phyloP scores from a whole-genome alignment of 2,113 vertebrate species.

The Carollia perspicillata region DNA sequence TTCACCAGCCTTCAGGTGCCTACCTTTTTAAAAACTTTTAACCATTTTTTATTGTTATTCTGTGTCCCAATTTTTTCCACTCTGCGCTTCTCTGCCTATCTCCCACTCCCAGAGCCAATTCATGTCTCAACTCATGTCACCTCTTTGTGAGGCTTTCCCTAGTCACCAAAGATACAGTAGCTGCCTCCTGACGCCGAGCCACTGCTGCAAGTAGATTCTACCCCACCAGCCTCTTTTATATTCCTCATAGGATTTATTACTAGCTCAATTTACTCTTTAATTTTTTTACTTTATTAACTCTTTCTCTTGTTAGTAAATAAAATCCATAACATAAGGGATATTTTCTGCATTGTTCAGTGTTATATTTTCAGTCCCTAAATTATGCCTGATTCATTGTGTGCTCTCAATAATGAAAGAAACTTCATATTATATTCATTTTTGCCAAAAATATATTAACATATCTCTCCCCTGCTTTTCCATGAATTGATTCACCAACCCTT shows the following conservation, averaged over 20 bases:
- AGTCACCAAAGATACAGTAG: background rate
- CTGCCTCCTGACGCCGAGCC: background rate
- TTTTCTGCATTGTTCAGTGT: background rate
- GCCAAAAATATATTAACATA: background rate
- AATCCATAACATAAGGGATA: background rate
- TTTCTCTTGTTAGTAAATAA: conserved; percentile 1
- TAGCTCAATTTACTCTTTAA: background rate
- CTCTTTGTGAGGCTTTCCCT: background rate
- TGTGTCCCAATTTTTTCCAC: too few species aligned
- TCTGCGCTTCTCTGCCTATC: too few species aligned
- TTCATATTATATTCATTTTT: conserved; percentile 1
- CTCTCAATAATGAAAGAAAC: conserved; percentile 19
- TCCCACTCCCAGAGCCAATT: background rate
- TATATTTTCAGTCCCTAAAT: background rate
- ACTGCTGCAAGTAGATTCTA: background rate
- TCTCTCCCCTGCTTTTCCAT: background rate
- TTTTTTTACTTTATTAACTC: background rate
- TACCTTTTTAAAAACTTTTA: background rate
- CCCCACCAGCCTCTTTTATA: background rate
- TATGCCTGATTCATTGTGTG: background rate
- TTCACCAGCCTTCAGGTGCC: background rate
- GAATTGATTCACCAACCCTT: conserved; percentile 24
- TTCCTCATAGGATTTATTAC: background rate
- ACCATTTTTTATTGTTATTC: too few species aligned
- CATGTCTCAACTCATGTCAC: background rate